These are phyloP conservation scores for Magallana angulata DNA, from an alignment of 1,140 invertebrate species.

Conservation along the genomic window DNA sequence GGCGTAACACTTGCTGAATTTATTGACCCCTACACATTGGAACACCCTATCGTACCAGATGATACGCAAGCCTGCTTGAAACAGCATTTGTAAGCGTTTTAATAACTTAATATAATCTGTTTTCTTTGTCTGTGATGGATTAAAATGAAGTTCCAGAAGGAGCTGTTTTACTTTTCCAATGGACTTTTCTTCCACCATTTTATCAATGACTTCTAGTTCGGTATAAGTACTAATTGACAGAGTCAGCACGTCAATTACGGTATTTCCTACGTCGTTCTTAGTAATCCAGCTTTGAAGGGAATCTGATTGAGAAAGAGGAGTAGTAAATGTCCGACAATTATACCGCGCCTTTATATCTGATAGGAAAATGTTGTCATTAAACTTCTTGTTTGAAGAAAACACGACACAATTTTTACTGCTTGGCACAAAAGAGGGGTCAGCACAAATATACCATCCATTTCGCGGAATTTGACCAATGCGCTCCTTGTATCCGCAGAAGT, in stretches of 20 bases:
- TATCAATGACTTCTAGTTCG: background rate
- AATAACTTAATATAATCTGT: background rate
- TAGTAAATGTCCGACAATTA: background rate
- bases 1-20: background rate
- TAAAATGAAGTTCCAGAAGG: conserved; percentile 7
- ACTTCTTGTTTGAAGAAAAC: conserved; percentile 3
- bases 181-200: conserved; percentile 20
- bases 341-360: background rate
- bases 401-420: conserved; percentile 1
- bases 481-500: conserved; percentile 5
- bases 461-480: background rate
- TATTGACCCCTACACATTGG: background rate
- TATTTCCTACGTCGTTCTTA: background rate
- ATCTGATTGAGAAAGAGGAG: background rate
- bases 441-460: conserved; percentile 4
- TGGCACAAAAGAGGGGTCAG: background rate
- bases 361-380: background rate
- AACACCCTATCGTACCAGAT: conserved; percentile 7
- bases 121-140: background rate
- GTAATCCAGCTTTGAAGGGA: conserved; percentile 8
- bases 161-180: background rate
- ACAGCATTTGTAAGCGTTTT: conserved; percentile 19
- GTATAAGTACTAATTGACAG: background rate
- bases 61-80: conserved; percentile 1
- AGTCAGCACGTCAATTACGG: background rate